phyloP scores from a whole-genome alignment of 2,113 vertebrate genomes.

The Poeciliopsis turrubarensis region DNA sequence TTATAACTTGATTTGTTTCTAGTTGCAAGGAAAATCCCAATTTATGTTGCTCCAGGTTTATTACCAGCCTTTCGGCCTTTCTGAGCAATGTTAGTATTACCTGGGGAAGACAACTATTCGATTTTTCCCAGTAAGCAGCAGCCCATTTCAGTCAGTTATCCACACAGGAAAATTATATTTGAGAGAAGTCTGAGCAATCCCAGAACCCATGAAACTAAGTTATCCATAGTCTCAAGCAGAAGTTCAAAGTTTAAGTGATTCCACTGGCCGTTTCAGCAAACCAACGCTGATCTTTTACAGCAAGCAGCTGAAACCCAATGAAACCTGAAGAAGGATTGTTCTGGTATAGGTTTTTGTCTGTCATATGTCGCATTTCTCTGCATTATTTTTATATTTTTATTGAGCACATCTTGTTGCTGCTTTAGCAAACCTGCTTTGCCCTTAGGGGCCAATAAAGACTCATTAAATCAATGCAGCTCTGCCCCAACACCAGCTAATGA shows the following conservation, averaged over 20 bases:
- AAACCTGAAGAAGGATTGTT: neutral
- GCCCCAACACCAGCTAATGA: constrained; percentile 10
- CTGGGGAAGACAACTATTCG: constrained; percentile 34
- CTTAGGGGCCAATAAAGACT: constrained; percentile 32
- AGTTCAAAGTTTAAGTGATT: constrained; percentile 19
- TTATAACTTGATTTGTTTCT: constrained; percentile 23
- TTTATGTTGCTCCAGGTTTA: constrained; percentile 43
- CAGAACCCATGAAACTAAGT: constrained; percentile 22
- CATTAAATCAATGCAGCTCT: constrained; percentile 31
- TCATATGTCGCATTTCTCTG: neutral
- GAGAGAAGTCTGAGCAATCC: constrained; percentile 15
- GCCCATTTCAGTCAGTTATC: constrained; percentile 34
- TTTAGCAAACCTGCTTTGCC: constrained; percentile 31
- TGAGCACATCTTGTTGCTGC: constrained; percentile 16
- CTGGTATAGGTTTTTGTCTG: neutral
- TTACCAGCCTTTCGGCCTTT: constrained; percentile 40
- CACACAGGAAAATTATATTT: constrained; percentile 45
- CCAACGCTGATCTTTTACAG: neutral
- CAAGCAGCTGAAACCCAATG: neutral
- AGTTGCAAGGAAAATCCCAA: constrained; percentile 25
- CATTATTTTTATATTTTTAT: constrained; percentile 4
- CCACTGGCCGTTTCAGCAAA: neutral
- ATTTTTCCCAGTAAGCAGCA: constrained; percentile 34
- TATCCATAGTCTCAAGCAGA: neutral
- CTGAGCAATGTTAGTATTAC: constrained; percentile 11